Conservation (phyloP, 2,888 invertebrate species). For the Periphyllus acericola region DNA sequence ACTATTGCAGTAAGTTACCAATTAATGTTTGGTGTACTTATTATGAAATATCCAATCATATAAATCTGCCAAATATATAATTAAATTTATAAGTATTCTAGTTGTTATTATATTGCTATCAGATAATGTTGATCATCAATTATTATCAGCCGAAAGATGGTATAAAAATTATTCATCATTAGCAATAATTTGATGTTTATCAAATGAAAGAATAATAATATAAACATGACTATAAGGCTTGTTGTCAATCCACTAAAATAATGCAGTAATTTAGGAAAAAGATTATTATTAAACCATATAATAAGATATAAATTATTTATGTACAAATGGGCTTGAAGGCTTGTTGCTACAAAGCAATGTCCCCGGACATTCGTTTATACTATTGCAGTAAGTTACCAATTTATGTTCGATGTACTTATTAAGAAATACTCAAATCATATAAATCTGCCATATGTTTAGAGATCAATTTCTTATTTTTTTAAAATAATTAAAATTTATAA, state of each 20-base stretch:
- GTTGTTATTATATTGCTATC: neutral
- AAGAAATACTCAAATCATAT: neutral
- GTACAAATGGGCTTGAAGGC: constrained; percentile 13
- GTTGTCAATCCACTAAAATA: constrained; percentile 6
- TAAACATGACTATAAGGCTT: constrained; percentile 25
- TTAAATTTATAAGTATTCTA: too few relatives aligned
- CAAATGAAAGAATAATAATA: too few relatives aligned
- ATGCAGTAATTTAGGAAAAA: too few relatives aligned
- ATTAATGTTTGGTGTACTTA: neutral
- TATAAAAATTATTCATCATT: too few relatives aligned
- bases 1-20: neutral
- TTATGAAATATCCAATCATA: constrained; percentile 3
- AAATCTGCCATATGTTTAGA: too few relatives aligned
- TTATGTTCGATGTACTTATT: neutral
- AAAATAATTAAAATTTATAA: too few relatives aligned
- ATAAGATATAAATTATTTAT: too few relatives aligned
- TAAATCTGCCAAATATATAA: neutral
- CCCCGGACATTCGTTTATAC: neutral
- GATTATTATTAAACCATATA: neutral
- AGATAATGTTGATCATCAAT: too few relatives aligned
- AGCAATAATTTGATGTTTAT: too few relatives aligned
- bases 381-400: neutral
- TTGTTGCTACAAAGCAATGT: constrained; percentile 9
- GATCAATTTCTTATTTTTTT: too few relatives aligned
- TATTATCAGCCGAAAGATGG: too few relatives aligned